Percentiles rank a stretch among this genome's conserved stretches.
Evolutionary conservation across 2,888 invertebrate genomes (phyloP).

Genomic region (Criorhina ranunculi): DNA sequence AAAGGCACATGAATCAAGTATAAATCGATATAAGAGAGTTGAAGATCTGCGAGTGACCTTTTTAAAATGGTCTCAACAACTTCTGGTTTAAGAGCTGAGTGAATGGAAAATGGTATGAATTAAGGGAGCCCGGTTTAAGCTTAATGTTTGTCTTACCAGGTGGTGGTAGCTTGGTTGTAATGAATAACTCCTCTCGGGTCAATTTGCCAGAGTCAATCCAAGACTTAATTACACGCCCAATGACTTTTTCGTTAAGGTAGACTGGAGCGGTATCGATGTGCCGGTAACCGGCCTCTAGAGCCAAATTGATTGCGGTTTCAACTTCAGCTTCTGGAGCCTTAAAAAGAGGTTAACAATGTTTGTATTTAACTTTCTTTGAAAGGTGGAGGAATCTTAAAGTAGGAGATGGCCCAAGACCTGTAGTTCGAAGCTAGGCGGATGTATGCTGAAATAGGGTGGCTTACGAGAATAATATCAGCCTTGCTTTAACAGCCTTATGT

Average conservation of each 20-base stretch:
- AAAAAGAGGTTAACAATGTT: conserved; percentile 73
- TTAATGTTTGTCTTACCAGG: conserved; percentile 84
- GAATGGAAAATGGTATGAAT: too few species aligned
- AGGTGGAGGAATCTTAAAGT: too few species aligned
- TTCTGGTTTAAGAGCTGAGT: conserved; percentile 87
- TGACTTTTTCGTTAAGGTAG: conserved; percentile 90
- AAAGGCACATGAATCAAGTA: conserved; percentile 93
- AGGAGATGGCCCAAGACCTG: too few species aligned
- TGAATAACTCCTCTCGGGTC: conserved; percentile 91
- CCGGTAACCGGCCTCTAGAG: conserved; percentile 91
- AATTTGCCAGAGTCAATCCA: conserved; percentile 89
- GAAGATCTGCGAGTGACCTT: conserved; percentile 89
- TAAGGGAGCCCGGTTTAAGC: conserved; percentile 6
- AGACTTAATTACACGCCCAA: conserved; percentile 90
- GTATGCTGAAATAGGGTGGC: too few species aligned
- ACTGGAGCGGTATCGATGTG: conserved; percentile 93
- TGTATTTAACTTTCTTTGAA: too few species aligned
- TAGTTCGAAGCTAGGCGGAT: too few species aligned
- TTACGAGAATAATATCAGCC: too few species aligned
- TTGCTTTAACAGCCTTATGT: too few species aligned
- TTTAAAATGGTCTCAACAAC: conserved; percentile 88
- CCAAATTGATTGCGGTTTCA: conserved; percentile 88
- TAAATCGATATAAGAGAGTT: conserved; percentile 92
- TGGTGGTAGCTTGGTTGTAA: conserved; percentile 93
- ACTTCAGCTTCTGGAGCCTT: conserved; percentile 89